Evolutionary conservation across 2,888 invertebrate genomes (phyloP).

Genomic region (Andrena bucephala): DNA sequence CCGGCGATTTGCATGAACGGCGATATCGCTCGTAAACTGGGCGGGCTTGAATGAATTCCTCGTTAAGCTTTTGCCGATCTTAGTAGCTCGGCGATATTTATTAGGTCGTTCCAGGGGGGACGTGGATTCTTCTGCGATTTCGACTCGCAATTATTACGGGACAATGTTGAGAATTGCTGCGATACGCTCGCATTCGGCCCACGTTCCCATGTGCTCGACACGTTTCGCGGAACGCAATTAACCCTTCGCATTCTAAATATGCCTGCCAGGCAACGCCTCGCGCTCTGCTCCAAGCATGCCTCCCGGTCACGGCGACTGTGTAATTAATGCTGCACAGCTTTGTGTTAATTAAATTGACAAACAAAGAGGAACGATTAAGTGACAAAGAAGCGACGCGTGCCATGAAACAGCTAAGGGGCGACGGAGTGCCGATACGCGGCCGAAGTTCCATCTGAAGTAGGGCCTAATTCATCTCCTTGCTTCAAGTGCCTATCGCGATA

Average conservation of each 20-base stretch:
- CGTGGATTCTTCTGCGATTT: no score
- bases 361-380: not conserved
- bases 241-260: not conserved
- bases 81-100: not conserved
- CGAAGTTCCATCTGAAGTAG: no score
- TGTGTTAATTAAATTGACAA: not conserved
- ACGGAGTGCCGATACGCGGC: no score
- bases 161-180: no score
- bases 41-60: not conserved
- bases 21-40: not conserved
- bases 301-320: not conserved
- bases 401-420: no score
- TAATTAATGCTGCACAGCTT: not conserved
- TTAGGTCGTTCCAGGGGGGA: not conserved
- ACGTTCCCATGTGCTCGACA: not conserved
- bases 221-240: slow-evolving; percentile 1
- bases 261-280: not conserved
- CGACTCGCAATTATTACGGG: no score
- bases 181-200: no score
- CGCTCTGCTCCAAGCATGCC: not conserved
- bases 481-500: not conserved
- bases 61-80: not conserved
- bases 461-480: no score
- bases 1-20: not conserved
- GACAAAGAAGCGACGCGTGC: not conserved